phyloP scores from a whole-genome alignment of 2,888 invertebrate genomes.

The Conops quadrifasciatus region DNA sequence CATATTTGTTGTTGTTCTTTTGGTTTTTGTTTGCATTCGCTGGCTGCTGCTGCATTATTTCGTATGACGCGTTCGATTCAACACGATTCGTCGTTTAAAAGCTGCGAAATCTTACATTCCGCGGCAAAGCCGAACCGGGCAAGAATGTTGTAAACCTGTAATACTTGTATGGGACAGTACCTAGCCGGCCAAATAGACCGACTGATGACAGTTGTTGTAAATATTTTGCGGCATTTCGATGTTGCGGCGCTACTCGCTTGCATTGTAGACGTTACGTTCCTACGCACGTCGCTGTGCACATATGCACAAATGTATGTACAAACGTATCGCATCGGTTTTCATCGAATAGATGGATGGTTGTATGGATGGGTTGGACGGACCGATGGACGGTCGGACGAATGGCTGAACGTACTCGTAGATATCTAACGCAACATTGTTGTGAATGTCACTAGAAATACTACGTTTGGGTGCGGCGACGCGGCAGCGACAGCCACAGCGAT shows the following conservation, averaged over 20 bases:
- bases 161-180: slow-evolving; percentile 34
- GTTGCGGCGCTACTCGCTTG: too few species aligned
- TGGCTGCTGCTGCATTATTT: slow-evolving; percentile 3
- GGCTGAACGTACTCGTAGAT: slow-evolving; percentile 2
- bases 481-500: slow-evolving; percentile 22
- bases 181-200: not conserved
- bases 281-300: too few species aligned
- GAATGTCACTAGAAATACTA: slow-evolving; percentile 23
- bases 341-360: not conserved
- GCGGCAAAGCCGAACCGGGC: slow-evolving; percentile 27
- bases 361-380: too few species aligned
- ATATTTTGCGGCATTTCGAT: too few species aligned
- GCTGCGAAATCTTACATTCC: slow-evolving; percentile 25
- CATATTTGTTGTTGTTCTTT: not conserved
- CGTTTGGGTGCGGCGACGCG: slow-evolving; percentile 27
- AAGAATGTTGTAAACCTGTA: slow-evolving; percentile 40
- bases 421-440: slow-evolving; percentile 1
- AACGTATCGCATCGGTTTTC: not conserved
- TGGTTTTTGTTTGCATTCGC: not conserved
- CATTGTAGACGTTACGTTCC: too few species aligned
- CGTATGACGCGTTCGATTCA: slow-evolving; percentile 18
- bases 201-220: not conserved
- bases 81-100: slow-evolving; percentile 2
- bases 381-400: not conserved
- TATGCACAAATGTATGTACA: not conserved